These are phyloP conservation scores for Nematolebias whitei DNA, from an alignment of 2,113 vertebrate species.

Conservation along the genomic window DNA sequence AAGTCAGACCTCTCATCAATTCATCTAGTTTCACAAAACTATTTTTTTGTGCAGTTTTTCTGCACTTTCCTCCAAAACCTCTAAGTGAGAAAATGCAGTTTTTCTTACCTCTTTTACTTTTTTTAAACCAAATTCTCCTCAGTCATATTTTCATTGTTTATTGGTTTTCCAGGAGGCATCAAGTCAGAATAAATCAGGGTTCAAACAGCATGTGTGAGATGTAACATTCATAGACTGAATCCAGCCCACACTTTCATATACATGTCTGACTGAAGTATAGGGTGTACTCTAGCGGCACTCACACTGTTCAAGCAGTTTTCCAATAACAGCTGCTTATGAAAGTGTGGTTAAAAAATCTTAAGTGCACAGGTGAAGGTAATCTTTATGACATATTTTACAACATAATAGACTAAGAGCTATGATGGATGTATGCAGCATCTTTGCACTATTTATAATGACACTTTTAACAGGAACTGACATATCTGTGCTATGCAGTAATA, in stretches of 20 bases:
- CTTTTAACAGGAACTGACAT: constrained; percentile 27
- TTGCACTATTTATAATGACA: constrained; percentile 21
- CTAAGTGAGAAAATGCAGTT: neutral
- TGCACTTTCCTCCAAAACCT: neutral
- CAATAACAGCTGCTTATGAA: constrained; percentile 2
- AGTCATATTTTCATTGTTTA: too few relatives aligned
- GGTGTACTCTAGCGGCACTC: neutral
- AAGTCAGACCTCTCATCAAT: constrained; percentile 22
- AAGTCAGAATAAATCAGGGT: neutral
- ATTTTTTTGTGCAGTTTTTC: neutral
- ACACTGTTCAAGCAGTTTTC: constrained; percentile 4
- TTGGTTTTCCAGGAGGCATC: neutral
- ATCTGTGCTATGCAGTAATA: constrained; percentile 22
- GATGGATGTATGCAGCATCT: constrained; percentile 22
- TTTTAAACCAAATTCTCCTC: neutral
- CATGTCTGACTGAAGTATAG: neutral
- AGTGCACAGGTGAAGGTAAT: neutral
- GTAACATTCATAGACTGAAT: neutral
- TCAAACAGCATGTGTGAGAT: constrained; percentile 3
- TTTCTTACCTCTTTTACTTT: neutral
- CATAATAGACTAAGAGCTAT: constrained; percentile 17
- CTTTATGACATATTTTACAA: neutral
- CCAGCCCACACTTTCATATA: neutral
- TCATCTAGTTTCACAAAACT: constrained; percentile 8
- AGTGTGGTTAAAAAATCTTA: neutral